Evolutionary conservation across 1,140 invertebrate genomes (phyloP).

Genomic region (Dinoponera quadriceps): DNA sequence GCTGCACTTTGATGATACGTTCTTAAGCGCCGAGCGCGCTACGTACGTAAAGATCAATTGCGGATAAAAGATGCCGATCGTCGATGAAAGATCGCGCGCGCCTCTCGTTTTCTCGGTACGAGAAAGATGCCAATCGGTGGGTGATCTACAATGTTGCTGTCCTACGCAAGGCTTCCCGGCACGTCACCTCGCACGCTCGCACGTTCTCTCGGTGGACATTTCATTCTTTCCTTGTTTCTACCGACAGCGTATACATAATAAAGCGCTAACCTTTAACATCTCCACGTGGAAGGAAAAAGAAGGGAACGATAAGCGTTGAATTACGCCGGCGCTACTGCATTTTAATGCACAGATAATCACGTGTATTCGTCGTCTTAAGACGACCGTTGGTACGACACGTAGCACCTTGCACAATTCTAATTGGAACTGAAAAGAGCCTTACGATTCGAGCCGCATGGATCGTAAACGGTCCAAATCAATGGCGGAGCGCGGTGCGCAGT

Average conservation of each 20-base stretch:
- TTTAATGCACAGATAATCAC: constrained; percentile 52
- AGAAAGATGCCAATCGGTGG: constrained; percentile 51
- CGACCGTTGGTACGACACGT: constrained; percentile 16
- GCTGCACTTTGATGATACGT: constrained; percentile 39
- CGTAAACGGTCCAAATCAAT: not conserved
- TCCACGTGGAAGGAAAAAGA: constrained; percentile 36
- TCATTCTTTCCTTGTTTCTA: constrained; percentile 45
- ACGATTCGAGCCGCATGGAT: not conserved
- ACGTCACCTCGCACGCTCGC: too few species aligned
- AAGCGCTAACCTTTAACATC: constrained; percentile 40
- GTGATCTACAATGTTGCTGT: constrained; percentile 52
- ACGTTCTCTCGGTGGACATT: constrained; percentile 34
- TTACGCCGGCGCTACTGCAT: constrained; percentile 43
- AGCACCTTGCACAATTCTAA: constrained; percentile 39
- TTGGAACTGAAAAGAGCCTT: constrained; percentile 26
- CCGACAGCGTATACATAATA: constrained; percentile 52
- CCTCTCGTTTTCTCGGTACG: constrained; percentile 55
- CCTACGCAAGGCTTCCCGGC: constrained; percentile 20
- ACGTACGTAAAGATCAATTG: constrained; percentile 38
- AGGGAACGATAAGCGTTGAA: constrained; percentile 46
- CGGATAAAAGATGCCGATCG: constrained; percentile 25
- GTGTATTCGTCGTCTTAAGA: constrained; percentile 27
- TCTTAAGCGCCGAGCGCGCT: constrained; percentile 15
- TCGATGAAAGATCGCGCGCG: constrained; percentile 27
- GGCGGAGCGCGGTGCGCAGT: too few species aligned